These are phyloP conservation scores for Tetramorium parvispinum DNA, from an alignment of 1,140 invertebrate species.

Conservation along the genomic window DNA sequence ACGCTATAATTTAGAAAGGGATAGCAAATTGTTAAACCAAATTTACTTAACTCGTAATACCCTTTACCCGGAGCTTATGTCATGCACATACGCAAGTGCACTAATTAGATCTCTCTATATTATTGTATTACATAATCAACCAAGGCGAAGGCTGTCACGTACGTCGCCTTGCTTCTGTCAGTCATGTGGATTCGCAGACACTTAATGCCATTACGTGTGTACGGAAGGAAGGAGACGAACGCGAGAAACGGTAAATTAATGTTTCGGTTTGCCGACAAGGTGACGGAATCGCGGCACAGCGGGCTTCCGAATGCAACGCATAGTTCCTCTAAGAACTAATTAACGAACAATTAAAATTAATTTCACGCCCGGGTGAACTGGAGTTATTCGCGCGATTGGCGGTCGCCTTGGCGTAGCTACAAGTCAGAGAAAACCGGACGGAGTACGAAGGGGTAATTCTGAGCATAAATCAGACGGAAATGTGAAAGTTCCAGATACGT, in stretches of 20 bases:
- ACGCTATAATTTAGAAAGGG: neutral
- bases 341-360: conserved; percentile 79
- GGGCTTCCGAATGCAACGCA: conserved; percentile 34
- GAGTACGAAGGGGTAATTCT: conserved; percentile 48
- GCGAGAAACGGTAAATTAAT: conserved; percentile 26
- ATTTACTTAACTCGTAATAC: conserved; percentile 13
- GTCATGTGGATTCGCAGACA: conserved; percentile 42
- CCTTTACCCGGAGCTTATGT: neutral
- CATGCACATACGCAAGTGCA: neutral
- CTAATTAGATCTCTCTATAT: conserved; percentile 51
- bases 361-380: conserved; percentile 67
- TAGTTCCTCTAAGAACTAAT: conserved; percentile 72
- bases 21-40: conserved; percentile 12
- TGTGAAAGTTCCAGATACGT: conserved; percentile 58
- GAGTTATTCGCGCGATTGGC: conserved; percentile 72
- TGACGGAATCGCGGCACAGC: conserved; percentile 16
- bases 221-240: conserved; percentile 14
- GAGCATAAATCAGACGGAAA: conserved; percentile 66
- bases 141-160: conserved; percentile 25
- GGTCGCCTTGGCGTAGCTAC: conserved; percentile 29
- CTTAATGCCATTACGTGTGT: conserved; percentile 38
- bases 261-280: conserved; percentile 36
- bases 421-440: conserved; percentile 26
- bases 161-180: conserved; percentile 15
- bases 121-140: conserved; percentile 46